phyloP scores from a whole-genome alignment of 1,140 invertebrate genomes.

The Batillaria attramentaria region DNA sequence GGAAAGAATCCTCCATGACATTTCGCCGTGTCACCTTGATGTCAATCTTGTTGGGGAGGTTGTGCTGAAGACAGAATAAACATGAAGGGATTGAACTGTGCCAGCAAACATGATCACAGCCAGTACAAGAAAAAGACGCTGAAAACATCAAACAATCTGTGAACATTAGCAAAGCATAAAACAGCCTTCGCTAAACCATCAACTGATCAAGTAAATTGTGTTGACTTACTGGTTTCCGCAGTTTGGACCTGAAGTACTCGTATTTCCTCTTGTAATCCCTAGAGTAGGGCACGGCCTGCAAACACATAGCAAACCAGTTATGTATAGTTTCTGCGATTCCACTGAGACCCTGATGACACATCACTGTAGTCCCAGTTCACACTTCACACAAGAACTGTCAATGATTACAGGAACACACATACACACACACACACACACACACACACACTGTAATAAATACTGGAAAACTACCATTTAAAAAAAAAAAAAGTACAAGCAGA shows the following conservation, averaged over 20 bases:
- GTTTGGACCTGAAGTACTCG: slow-evolving; percentile 95
- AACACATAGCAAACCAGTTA: background rate
- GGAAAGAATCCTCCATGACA: slow-evolving; percentile 94
- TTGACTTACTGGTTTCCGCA: slow-evolving; percentile 94
- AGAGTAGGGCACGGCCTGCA: slow-evolving; percentile 93
- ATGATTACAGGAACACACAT: slow-evolving; percentile 1
- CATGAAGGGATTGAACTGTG: too few species aligned
- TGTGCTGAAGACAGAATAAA: slow-evolving; percentile 79
- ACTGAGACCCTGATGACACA: too few species aligned
- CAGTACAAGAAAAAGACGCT: too few species aligned
- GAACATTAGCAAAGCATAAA: too few species aligned
- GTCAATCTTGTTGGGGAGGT: slow-evolving; percentile 98
- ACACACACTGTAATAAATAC: too few species aligned
- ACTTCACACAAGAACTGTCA: background rate
- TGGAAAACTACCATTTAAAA: too few species aligned
- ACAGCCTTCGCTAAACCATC: background rate
- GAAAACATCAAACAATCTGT: too few species aligned
- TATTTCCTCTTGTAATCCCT: slow-evolving; percentile 99
- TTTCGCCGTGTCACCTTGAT: slow-evolving; percentile 91
- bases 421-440: slow-evolving; percentile 18
- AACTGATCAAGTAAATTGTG: too few species aligned
- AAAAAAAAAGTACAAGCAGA: too few species aligned
- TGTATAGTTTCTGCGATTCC: background rate
- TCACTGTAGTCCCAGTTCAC: too few species aligned
- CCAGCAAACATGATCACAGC: background rate